Percentiles rank a stretch among this genome's conserved stretches.
Evolutionary conservation across 2,797 vertebrate genomes (phyloP).

Genomic region (Eurystomus glaucurus): DNA sequence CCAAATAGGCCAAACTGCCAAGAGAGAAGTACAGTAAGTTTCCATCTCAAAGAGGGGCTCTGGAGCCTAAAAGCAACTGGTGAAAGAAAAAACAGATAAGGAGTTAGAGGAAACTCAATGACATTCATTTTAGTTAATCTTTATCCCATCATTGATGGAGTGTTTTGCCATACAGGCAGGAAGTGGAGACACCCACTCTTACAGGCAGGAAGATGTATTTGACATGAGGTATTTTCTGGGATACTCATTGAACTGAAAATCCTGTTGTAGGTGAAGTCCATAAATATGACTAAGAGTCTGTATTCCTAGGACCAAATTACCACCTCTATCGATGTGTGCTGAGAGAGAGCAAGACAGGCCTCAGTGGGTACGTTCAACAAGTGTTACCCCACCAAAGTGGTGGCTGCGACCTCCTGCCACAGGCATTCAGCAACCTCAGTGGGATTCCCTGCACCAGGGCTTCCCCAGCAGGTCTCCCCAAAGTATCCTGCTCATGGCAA

Average conservation of each 20-base stretch:
- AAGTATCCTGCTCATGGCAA: background rate
- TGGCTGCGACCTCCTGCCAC: background rate
- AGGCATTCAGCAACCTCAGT: background rate
- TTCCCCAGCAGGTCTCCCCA: background rate
- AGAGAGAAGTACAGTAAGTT: background rate
- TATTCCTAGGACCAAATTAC: background rate
- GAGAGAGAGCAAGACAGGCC: background rate
- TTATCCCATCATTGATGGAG: background rate
- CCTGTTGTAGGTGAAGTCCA: background rate
- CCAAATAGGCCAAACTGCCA: background rate
- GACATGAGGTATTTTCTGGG: constrained; percentile 23
- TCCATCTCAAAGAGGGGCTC: background rate
- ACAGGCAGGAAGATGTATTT: background rate
- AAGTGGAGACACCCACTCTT: constrained; percentile 41
- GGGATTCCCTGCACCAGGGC: background rate
- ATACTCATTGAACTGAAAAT: constrained; percentile 37
- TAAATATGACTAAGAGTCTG: background rate
- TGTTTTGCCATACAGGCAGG: constrained; percentile 22
- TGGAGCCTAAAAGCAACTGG: background rate
- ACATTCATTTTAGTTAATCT: background rate
- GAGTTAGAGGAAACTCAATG: background rate
- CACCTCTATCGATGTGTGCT: fast-evolving
- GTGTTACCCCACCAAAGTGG: fast-evolving
- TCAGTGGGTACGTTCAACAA: background rate
- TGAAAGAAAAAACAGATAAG: background rate